phyloP scores from a whole-genome alignment of 2,888 invertebrate species.

The Stenotaenia linearis region DNA sequence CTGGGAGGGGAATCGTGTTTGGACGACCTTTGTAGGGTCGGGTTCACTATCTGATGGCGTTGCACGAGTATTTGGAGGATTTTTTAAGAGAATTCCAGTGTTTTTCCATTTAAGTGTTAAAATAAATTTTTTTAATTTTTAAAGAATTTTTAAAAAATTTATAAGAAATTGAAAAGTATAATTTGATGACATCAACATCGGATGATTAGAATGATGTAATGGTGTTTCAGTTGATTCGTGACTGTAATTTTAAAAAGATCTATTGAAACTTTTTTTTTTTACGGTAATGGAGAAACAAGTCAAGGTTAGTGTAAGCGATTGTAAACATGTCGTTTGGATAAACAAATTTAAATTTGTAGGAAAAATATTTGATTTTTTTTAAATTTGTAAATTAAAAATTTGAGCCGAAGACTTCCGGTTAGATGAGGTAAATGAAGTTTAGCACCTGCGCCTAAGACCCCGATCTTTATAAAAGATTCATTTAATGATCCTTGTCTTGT shows the following conservation, averaged over 20 bases:
- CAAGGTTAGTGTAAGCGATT: not conserved
- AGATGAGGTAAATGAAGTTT: no score
- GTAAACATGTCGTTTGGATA: not conserved
- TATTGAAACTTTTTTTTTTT: not conserved
- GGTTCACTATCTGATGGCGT: conserved; percentile 15
- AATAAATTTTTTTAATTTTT: not conserved
- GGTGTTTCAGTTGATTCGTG: not conserved
- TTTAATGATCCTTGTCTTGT: not conserved
- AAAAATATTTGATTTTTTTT: not conserved
- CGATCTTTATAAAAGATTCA: conserved; percentile 6
- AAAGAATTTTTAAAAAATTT: not conserved
- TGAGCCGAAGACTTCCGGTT: no score
- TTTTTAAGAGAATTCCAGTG: not conserved
- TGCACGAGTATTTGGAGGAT: not conserved
- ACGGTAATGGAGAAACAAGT: no score
- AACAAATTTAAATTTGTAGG: not conserved
- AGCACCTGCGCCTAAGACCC: not conserved
- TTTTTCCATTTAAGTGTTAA: not conserved
- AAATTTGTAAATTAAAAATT: not conserved
- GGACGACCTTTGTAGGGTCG: not conserved
- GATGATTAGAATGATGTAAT: not conserved
- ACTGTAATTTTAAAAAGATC: not conserved
- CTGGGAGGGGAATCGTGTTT: not conserved
- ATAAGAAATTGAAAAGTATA: not conserved
- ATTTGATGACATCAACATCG: not conserved